Evolutionary conservation across 2,113 vertebrate genomes (phyloP).

Genomic region (Ictalurus furcatus): DNA sequence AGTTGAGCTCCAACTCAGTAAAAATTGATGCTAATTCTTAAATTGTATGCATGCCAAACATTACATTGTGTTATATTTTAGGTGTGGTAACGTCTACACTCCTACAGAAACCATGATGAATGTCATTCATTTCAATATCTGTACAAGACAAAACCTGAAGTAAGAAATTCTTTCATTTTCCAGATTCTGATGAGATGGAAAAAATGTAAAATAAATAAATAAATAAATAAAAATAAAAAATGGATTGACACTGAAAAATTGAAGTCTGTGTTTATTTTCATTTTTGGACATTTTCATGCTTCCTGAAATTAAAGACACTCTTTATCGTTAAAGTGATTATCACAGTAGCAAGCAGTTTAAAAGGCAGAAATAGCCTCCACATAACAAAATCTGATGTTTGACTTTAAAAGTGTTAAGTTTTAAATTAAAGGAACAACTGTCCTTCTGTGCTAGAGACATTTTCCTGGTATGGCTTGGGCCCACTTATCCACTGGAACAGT

Average conservation of each 20-base stretch:
- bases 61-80: not conserved
- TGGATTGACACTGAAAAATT: not conserved
- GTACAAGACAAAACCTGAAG: slow-evolving; percentile 13
- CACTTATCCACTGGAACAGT: not conserved
- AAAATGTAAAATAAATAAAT: not conserved
- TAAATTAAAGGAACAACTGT: not conserved
- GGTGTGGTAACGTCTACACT: not conserved
- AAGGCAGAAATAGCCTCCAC: not conserved
- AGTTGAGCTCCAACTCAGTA: not conserved
- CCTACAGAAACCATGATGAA: not conserved
- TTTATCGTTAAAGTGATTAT: not conserved
- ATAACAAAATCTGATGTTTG: not conserved
- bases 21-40: not conserved
- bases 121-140: not conserved
- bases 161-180: not conserved
- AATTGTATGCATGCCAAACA: not conserved
- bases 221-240: too few species aligned
- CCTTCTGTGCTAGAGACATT: not conserved
- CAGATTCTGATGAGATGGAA: not conserved
- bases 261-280: not conserved
- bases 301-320: not conserved
- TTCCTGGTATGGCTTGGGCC: not conserved
- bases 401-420: not conserved
- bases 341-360: not conserved
- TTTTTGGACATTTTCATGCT: not conserved